Conservation (phyloP, 2,888 invertebrate genomes). For the Lepetodrilus schrolli region DNA sequence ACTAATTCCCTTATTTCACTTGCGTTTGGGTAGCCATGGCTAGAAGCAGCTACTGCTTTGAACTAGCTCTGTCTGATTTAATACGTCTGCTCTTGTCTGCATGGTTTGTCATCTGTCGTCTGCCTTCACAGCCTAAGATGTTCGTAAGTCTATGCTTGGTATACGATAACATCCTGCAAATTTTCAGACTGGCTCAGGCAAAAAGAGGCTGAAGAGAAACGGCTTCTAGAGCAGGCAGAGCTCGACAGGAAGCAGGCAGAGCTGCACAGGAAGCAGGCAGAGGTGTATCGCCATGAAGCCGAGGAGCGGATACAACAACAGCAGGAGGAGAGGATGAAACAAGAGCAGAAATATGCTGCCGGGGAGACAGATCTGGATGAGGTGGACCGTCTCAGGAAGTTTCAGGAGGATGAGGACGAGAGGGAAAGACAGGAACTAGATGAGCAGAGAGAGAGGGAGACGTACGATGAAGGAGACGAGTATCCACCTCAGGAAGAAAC, state of each 20-base stretch:
- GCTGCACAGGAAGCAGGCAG: background rate
- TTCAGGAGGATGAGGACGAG: background rate
- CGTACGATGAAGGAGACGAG: background rate
- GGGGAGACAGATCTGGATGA: background rate
- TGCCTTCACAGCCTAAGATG: conserved; percentile 7
- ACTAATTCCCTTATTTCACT: conserved; percentile 8
- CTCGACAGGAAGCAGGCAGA: background rate
- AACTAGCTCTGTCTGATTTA: background rate
- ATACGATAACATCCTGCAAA: conserved; percentile 29
- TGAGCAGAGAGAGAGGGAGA: background rate
- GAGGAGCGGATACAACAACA: conserved; percentile 1
- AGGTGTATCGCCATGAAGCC: conserved; percentile 3
- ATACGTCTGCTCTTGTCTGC: conserved; percentile 8
- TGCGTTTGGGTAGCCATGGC: conserved; percentile 11
- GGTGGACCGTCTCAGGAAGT: background rate
- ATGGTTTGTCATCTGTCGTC: conserved; percentile 20
- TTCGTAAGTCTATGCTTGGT: conserved; percentile 22
- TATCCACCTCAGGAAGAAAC: background rate
- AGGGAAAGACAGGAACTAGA: conserved; percentile 5
- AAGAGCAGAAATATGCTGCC: background rate
- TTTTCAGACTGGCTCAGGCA: background rate
- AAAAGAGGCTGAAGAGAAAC: background rate
- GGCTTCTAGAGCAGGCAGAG: background rate
- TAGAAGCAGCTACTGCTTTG: background rate
- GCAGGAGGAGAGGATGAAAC: background rate